These are phyloP conservation scores for Labrus mixtus DNA, from an alignment of 2,113 vertebrate species.

Conservation along the genomic window DNA sequence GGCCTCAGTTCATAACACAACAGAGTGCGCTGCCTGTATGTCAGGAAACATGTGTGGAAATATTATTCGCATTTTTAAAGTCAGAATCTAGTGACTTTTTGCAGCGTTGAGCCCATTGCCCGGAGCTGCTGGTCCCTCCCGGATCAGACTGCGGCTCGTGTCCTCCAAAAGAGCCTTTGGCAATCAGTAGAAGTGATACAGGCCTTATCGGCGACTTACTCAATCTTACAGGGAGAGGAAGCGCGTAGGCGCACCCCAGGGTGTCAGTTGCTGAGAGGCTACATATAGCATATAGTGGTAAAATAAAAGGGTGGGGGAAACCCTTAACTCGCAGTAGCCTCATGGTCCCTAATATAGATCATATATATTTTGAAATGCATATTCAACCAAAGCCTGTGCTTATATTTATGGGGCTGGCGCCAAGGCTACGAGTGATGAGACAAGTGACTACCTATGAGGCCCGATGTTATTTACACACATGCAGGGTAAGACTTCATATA, in stretches of 20 bases:
- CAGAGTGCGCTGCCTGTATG: no score
- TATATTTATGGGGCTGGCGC: no score
- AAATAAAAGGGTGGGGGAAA: slow-evolving; percentile 10
- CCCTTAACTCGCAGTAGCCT: neutral
- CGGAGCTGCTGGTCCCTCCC: slow-evolving; percentile 4
- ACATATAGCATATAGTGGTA: slow-evolving; percentile 2
- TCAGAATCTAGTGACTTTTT: neutral
- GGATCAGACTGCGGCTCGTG: slow-evolving; percentile 47
- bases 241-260: slow-evolving; percentile 52
- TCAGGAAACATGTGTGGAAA: no score
- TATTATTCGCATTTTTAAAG: no score
- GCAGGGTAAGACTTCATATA: no score
- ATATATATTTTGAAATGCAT: neutral
- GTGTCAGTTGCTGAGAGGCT: slow-evolving; percentile 11
- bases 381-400: neutral
- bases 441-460: no score
- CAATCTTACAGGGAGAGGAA: slow-evolving; percentile 65
- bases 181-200: slow-evolving; percentile 74
- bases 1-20: neutral
- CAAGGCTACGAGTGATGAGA: no score
- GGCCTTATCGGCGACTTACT: slow-evolving; percentile 74
- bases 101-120: neutral
- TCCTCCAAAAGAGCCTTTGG: slow-evolving; percentile 58
- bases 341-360: neutral
- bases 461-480: no score